Conservation (phyloP, 2,113 vertebrate genomes). For the Chamaetylas fuelleborni region DNA sequence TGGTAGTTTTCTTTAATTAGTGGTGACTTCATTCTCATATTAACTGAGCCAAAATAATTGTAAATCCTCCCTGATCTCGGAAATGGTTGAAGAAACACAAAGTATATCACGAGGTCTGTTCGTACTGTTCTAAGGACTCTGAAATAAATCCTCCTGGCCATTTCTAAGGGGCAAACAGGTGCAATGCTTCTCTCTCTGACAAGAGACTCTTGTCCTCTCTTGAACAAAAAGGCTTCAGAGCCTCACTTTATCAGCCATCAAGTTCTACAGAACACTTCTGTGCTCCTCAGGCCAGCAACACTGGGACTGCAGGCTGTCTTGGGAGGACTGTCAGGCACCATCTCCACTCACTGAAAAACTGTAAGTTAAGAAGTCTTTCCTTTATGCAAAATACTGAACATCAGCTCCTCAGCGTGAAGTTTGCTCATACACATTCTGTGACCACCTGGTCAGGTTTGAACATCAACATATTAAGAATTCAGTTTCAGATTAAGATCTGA, state of each 20-base stretch:
- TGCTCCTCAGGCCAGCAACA: not conserved
- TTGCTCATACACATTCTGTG: not conserved
- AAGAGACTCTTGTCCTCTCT: not conserved
- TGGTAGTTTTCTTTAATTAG: not conserved
- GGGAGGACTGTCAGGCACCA: not conserved
- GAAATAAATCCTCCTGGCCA: not conserved
- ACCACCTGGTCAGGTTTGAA: not conserved
- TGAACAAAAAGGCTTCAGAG: not conserved
- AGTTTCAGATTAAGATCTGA: not conserved
- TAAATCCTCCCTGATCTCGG: not conserved
- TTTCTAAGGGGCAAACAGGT: not conserved
- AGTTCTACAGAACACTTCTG: not conserved
- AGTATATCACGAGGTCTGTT: not conserved
- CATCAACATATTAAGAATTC: not conserved
- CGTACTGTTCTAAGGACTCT: not conserved
- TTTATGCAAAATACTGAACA: not conserved
- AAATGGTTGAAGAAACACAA: not conserved
- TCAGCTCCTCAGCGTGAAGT: not conserved
- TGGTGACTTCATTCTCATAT: not conserved
- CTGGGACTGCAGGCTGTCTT: not conserved
- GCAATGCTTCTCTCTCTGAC: not conserved
- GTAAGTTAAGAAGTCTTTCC: not conserved
- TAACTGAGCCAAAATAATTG: not conserved
- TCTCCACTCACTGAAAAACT: not conserved
- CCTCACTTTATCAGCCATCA: not conserved